Base-by-base conservation (phyloP, 2,797 vertebrate genomes). In the Buphagus erythrorhynchus region DNA sequence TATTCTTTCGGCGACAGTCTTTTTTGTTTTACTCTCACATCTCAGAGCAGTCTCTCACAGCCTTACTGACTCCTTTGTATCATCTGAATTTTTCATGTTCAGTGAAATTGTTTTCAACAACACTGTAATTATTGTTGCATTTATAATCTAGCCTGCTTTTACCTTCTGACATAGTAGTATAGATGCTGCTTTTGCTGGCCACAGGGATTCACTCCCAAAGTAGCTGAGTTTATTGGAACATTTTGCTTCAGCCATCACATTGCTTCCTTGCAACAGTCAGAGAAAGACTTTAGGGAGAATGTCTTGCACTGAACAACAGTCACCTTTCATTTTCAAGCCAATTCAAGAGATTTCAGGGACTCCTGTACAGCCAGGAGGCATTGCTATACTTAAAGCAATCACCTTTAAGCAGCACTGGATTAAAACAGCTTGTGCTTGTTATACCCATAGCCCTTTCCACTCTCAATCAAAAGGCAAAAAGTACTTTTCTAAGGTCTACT, bases 111-210 rank as follows among this genome's bases (percentile, higher is more conserved):
- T 62, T 63, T 91, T 84, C 52, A 72, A n/a, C 1, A 16, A 46
- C 59, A 38, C 17, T 58, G 57, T 71, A 88, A 81, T 86, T 84
- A 77, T 42, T 78, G 17, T 54, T 75, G 45, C 69, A 62, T 91
- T 91, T 81, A 81, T 84, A 95, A 93, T 66, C 33, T 79, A 79
- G 42, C 48, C 55, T 79, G 46, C 86, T 85, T 84, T 61, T 13
- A 65, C 61, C 31, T 85, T 91, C 79, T 0, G 0, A 52, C 13
- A 4, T 5, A 68, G 54, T 24, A 65, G 59, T 46, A 42, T 9
- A 4, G 36, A 31, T 0, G 0, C 45, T 73, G 29, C 18, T 36
- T 68, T 63, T 88, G 48, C 68, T 72, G 72, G 49, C 69, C 58
- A 51, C 1, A 1, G 65, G 25, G 62, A 46, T 81, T 86, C 31